Conservation (phyloP, 2,797 vertebrate species). For the Gallinago solitaria region DNA sequence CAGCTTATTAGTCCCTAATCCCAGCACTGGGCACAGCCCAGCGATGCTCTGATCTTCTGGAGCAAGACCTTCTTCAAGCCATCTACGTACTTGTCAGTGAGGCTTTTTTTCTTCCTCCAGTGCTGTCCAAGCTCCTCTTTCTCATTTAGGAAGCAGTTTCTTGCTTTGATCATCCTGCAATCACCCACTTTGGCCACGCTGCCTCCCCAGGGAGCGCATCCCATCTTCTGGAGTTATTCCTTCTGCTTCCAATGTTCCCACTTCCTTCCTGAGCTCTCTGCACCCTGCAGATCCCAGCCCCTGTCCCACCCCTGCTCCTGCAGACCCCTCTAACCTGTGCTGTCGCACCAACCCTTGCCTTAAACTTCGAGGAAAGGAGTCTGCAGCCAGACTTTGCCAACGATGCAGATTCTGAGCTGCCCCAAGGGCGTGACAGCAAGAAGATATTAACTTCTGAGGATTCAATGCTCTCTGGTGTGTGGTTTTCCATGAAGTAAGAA, state of each 20-base stretch:
- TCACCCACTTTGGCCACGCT: fast-evolving
- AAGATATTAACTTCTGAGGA: not conserved
- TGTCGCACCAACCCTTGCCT: not conserved
- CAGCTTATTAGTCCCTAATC: not conserved
- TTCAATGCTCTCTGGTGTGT: not conserved
- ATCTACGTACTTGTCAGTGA: fast-evolving
- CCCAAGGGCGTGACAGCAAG: not conserved
- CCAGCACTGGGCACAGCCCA: not conserved
- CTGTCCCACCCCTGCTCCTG: not conserved
- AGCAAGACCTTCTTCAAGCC: not conserved
- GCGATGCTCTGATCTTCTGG: fast-evolving
- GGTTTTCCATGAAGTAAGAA: not conserved
- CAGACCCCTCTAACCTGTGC: fast-evolving
- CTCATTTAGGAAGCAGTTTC: not conserved
- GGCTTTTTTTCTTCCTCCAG: not conserved
- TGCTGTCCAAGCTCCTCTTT: not conserved
- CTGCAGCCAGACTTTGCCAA: not conserved
- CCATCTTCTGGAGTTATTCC: not conserved
- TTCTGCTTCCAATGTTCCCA: fast-evolving
- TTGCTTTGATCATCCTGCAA: fast-evolving
- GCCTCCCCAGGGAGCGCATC: not conserved
- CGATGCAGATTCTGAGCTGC: fast-evolving
- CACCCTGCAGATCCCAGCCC: not conserved
- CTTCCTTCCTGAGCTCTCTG: not conserved
- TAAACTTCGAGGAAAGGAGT: fast-evolving